A percentile compares a stretch with the other conserved stretches of the same genome.
These are phyloP conservation scores for Laothoe populi DNA, from an alignment of 2,888 invertebrate genomes.

Conservation along the genomic window DNA sequence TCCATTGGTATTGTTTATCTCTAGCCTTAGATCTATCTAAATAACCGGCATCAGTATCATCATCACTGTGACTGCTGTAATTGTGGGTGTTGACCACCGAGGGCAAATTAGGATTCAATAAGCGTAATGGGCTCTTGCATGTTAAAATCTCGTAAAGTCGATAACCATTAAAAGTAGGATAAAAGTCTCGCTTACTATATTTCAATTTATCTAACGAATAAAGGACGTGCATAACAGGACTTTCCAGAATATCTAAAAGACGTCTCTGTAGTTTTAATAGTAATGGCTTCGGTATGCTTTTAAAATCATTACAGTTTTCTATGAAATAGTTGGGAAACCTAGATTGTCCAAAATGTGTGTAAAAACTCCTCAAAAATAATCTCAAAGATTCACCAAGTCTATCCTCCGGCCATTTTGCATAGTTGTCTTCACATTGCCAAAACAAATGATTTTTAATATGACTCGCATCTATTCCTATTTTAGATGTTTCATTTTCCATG, in stretches of 20 bases:
- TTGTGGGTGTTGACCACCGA: constrained; percentile 44
- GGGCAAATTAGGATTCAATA: constrained; percentile 75
- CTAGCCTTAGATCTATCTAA: constrained; percentile 80
- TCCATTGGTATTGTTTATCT: constrained; percentile 81
- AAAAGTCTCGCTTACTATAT: constrained; percentile 85
- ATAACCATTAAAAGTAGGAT: constrained; percentile 86
- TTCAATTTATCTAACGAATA: constrained; percentile 88
- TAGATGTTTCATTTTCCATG: constrained; percentile 87
- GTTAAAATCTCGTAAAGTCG: constrained; percentile 85
- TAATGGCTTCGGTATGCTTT: constrained; percentile 87
- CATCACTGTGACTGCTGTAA: constrained; percentile 70
- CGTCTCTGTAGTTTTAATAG: constrained; percentile 87
- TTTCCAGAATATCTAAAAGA: constrained; percentile 88
- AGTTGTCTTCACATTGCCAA: constrained; percentile 91
- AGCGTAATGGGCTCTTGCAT: constrained; percentile 79
- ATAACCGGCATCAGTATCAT: constrained; percentile 65
- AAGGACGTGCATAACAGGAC: constrained; percentile 89
- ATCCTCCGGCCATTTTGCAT: constrained; percentile 89
- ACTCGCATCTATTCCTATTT: constrained; percentile 87
- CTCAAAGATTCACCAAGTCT: constrained; percentile 88
- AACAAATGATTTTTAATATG: constrained; percentile 91
- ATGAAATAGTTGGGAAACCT: constrained; percentile 90
- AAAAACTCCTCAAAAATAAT: constrained; percentile 86
- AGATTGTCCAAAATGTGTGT: constrained; percentile 85
- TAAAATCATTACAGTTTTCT: constrained; percentile 88